Base-by-base conservation (phyloP, 2,113 vertebrate species). In the Mobula birostris region DNA sequence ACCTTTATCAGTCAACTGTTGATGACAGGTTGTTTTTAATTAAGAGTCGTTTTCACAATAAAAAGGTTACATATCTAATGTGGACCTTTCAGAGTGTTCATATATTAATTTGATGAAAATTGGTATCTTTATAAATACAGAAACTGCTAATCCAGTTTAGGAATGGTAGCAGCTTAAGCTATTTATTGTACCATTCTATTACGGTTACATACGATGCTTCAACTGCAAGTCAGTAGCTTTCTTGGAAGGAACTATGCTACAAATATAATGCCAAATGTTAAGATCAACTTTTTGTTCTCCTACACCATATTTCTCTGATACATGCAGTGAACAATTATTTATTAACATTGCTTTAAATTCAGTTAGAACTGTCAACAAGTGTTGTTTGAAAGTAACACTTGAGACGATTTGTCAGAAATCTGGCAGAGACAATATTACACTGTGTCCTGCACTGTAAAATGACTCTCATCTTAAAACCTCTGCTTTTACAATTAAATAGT, bases 401-500 rank as follows among this genome's bases (percentile, higher is more conserved):
- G 56, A 63, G 85, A 14, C 14, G n/a, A 12, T 56, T 85, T 85
- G 9, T 66, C 85, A 88, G 27, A 15, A 88, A 88, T 88, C 58
- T 61, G 61, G 40, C 80, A 83, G 11, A 58, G 48, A 87, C 83
- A 90, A 63, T 68, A 90, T 19, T 66, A 90, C 61, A 90, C 61
- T 66, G n/a, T 63, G 14, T 29, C 80, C 58, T 88, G 61, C 2
- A 68, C 12, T 32, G 61, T 63, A 90, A 90, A 90, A 66, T 68
- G 85, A 66, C 85, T n/a, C 56, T 88, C 61, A 90, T 61, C 85
- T 90, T 90, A 61, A 90, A 90, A 66, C 29, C 85, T 66, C 85
- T 66, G 32, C 85, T 66, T 48, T 48, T 32, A 32, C 29, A 90
- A 36, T 90, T 66, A 90, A 90, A 90, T 63, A 32, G 21, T 88